Evolutionary conservation across 1,140 invertebrate genomes (phyloP), one percentile per base, ranked within the genome.

Genomic region (Diorhabda elongata): DNA sequence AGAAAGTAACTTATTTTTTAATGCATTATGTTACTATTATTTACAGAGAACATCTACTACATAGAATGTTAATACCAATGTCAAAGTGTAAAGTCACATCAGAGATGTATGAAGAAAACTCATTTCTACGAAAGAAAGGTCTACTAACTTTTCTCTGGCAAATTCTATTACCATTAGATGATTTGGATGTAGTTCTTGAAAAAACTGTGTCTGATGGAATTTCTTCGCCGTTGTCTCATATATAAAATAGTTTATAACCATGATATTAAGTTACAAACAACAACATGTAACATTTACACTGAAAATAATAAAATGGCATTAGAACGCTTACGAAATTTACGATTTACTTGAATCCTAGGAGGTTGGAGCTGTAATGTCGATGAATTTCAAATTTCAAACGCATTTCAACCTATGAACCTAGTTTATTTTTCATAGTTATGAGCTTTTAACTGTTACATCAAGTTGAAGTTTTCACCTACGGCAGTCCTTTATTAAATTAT

Each of bases 21-120:
- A 52, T 52, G 4, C 4, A 64, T 56, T 5, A 42, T 47, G 26
- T 26, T 26, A 26, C 26, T 42, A 0, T 69, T 64, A 7, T 66
- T 66, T 84, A 70, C 83, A 98, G 96, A 77, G 96, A 98, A 82
- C 95, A 97, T 80, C 87, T 95, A 77, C 84, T 99, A 66, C 93
- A 96, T 77, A 87, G 91, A 68, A 93, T 98, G 86, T 82, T 98
- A 9, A 87, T 91, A 26, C 90, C 94, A 44, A 92, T 98, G 87
- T 90, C 95, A 3, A 84, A 89, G 70, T 92, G 92, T 9, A 89
- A 93, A 61, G 89, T 94, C 1, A 97, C 96, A 0, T 80, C 84
- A 3, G 93, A 96, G 76, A 96, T 98, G 94, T 99, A 97, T 76
- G 96, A 98, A 79, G 96, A 98, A 77, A 88, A 91, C 71, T 97